A percentile compares a stretch with the other conserved stretches of the same genome.
Conservation (phyloP, 2,888 invertebrate species). For the Fissipunctia ypsillon region DNA sequence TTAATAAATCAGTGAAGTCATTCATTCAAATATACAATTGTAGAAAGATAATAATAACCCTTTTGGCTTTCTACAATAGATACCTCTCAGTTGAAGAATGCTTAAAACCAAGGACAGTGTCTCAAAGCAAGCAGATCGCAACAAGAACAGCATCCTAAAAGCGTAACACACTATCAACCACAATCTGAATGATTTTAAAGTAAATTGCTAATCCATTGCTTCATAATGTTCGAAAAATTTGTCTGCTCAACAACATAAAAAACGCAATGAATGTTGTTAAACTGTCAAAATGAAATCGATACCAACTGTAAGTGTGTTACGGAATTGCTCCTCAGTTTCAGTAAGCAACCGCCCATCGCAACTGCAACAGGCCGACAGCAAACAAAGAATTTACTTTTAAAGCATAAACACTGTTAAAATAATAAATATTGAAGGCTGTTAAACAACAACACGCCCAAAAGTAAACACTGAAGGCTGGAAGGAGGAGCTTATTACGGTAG, state of each 20-base stretch:
- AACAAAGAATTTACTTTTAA: slow-evolving; percentile 20
- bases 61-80: not conserved
- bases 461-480: slow-evolving; percentile 65
- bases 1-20: not conserved
- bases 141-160: no score
- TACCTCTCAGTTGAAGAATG: not conserved
- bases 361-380: not conserved
- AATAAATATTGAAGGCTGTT: slow-evolving; percentile 63
- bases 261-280: no score
- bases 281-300: no score
- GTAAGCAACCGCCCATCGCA: not conserved
- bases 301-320: no score
- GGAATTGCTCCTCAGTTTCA: no score
- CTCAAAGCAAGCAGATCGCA: not conserved
- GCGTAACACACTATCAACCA: no score
- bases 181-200: no score
- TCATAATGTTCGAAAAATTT: no score
- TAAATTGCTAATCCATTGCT: no score
- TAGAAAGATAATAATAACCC: not conserved
- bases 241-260: no score
- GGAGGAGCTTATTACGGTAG: slow-evolving; percentile 76
- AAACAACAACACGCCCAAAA: slow-evolving; percentile 68
- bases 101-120: not conserved
- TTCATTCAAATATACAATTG: not conserved
- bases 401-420: slow-evolving; percentile 43